Base-by-base conservation (phyloP, 2,797 vertebrate genomes). In the Megalops cyprinoides region DNA sequence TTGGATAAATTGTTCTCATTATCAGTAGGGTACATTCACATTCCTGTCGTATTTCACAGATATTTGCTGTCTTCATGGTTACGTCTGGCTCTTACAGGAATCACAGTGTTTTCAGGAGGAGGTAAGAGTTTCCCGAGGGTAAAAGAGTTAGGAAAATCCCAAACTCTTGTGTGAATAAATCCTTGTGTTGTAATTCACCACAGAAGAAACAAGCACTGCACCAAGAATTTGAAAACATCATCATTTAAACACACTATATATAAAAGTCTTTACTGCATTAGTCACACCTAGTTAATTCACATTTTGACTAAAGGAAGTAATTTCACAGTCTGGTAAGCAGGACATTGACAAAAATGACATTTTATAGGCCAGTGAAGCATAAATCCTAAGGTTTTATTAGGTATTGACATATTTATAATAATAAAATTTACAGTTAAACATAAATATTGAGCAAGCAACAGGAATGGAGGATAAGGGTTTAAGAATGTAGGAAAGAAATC, bases 281-380 rank as follows among this genome's bases (percentile, higher is more conserved):
- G 69, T 46, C 69, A 73, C 69, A 46, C 69, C 69, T 46, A 73
- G 23, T 73, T 73, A 73, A 73, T 73, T 73, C 37, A 73, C 69
- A 46, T 44, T 73, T 73, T 44, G 31, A 65, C 62, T 65, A 73
- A 44, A 42, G 69, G 69, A 46, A 44, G 31, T 73, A 20, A 73
- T 73, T 65, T 73, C 69, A 73, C 39, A 42, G 69, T 46, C 69
- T 73, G 42, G 20, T 46, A 73, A 73, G 23, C 42, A 73, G 69
- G 69, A 46, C 20, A 39, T 31, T 8, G 49, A 51, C 67, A 7
- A 46, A 73, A 73, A 42, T 46, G 20, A 20, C 69, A 42, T 20
- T 73, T n/a, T 73, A 46, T n/a, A 73, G 23, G 0, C 7, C 69
- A 73, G 69, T 73, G 37, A 46, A 25, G 42, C 42, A 46, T 42